A percentile compares a stretch with the other conserved stretches of the same genome.
phyloP scores from a whole-genome alignment of 2,797 vertebrate species.

The Halcyon leucocephala region DNA sequence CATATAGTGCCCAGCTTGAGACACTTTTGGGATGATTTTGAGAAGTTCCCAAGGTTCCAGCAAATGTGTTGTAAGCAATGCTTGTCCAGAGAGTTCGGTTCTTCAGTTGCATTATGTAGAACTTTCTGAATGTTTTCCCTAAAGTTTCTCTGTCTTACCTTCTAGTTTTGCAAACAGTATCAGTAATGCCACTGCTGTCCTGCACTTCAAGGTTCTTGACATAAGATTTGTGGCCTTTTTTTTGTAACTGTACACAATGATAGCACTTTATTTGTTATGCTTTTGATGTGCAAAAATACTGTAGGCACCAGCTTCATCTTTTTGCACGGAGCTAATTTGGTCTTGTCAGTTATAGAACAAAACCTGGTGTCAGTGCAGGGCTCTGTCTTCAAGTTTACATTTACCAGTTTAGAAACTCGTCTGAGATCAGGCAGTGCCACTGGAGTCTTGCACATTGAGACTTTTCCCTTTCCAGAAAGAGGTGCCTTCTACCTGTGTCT shows the following conservation, averaged over 20 bases:
- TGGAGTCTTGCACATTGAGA: not conserved
- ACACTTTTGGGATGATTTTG: not conserved
- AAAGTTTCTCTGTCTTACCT: not conserved
- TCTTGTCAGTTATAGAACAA: not conserved
- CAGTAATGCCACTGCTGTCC: not conserved
- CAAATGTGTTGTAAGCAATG: rapidly evolving
- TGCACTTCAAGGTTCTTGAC: not conserved
- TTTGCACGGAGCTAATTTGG: not conserved
- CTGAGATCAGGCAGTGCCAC: not conserved
- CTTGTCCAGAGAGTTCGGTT: not conserved
- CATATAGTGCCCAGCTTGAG: not conserved
- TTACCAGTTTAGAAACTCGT: not conserved
- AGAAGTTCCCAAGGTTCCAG: not conserved
- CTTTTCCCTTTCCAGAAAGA: not conserved
- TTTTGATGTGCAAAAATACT: not conserved
- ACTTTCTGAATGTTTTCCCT: not conserved
- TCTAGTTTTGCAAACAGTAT: not conserved
- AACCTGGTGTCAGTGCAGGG: not conserved
- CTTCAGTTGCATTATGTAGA: not conserved
- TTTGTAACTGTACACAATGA: not conserved
- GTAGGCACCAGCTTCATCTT: not conserved
- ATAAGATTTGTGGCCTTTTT: not conserved
- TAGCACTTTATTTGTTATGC: not conserved
- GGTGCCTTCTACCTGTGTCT: not conserved
- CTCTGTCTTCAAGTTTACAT: not conserved